phyloP scores from a whole-genome alignment of 2,797 vertebrate species.

The Rhinatrema bivittatum region DNA sequence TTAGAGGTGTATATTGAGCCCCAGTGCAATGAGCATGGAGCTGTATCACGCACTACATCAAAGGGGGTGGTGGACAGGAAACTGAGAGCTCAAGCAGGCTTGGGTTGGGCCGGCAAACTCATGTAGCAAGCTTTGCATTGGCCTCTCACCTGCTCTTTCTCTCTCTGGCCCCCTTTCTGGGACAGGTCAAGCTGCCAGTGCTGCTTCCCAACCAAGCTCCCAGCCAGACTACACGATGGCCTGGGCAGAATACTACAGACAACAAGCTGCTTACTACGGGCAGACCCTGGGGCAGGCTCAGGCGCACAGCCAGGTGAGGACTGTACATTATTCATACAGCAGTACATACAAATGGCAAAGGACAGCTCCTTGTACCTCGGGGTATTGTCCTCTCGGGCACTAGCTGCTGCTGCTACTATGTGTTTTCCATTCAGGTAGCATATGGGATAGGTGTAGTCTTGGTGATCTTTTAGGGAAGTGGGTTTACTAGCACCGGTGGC shows the following conservation, averaged over 20 bases:
- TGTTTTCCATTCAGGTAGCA: too few relatives aligned
- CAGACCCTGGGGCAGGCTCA: conserved; percentile 86
- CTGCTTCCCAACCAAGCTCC: conserved; percentile 84
- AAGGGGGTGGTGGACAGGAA: too few relatives aligned
- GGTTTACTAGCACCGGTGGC: neutral
- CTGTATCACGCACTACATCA: too few relatives aligned
- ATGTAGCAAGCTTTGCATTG: too few relatives aligned
- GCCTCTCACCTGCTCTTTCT: neutral
- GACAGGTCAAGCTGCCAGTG: conserved; percentile 76
- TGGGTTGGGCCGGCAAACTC: too few relatives aligned
- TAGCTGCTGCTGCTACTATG: too few relatives aligned
- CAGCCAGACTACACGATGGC: conserved; percentile 88
- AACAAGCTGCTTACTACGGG: conserved; percentile 90
- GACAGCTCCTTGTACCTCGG: neutral
- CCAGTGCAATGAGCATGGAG: too few relatives aligned
- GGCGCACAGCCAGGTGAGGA: conserved; percentile 78
- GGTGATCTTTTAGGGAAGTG: neutral
- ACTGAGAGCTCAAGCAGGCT: too few relatives aligned
- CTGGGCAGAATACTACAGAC: conserved; percentile 95
- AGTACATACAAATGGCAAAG: too few relatives aligned
- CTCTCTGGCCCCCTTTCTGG: neutral
- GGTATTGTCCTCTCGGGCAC: neutral
- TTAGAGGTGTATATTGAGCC: too few relatives aligned
- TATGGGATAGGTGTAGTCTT: too few relatives aligned
- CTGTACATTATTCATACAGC: neutral